Evolutionary conservation across 2,888 invertebrate genomes (phyloP), one percentile per base, ranked within the genome.

Genomic region (Azorinus chamasolen): DNA sequence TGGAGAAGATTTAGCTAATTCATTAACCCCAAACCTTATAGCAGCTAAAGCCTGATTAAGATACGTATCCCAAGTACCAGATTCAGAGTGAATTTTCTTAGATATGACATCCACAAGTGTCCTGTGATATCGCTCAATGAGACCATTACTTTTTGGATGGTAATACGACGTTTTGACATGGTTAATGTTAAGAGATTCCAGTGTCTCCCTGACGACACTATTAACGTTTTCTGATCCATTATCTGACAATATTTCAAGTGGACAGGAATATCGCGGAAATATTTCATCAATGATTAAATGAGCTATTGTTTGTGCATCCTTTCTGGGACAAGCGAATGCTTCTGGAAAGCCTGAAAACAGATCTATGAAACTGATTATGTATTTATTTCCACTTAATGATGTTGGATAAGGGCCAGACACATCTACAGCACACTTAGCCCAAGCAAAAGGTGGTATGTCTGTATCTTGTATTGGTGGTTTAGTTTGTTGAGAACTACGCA

Each of bases 41-140:
- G 64, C 79, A 18, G 73, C 63, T 22, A 79, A 27, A 27, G 70
- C 62, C 51, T 70, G 70, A 10, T 81, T 81, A 14, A 81, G 41
- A 57, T 43, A 46, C 5, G 68, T 14, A 55, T 83, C 79, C 74
- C 74, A 83, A 0, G 61, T 57, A 12, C 51, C 16, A 12, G 20
- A 14, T 45, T 71, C 50, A 16, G 64, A 48, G 32, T 58, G 6
- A 18, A 79, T 43, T 6, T 55, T 18, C 32, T 70, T 79, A 0
- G 70, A 51, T 12, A 79, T 14, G 8, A 69, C 32, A 37, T 69
- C 32, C 22, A 61, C 39, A 25, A 74, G 14, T 22, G 58, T 66
- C 16, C 62, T 20, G 43, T 79, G 74, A 22, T 45, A 58, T 41
- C 69, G 32, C 55, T 73, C 62, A 16, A 74, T 39, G 3, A 18